Evolutionary conservation across 1,140 invertebrate genomes (phyloP).

Genomic region (Nebria ingens): DNA sequence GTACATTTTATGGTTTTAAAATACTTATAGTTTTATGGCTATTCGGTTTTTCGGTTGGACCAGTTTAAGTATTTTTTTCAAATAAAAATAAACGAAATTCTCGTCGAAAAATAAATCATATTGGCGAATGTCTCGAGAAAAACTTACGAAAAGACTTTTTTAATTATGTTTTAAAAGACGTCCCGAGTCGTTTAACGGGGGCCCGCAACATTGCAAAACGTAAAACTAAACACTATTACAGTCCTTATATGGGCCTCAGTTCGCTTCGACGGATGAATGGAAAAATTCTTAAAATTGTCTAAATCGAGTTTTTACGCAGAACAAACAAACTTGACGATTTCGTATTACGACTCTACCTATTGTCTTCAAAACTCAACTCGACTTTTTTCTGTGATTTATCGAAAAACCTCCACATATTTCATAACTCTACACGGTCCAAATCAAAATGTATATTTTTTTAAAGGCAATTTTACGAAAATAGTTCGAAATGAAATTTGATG

Average conservation of each 20-base stretch:
- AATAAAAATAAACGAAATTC: background rate
- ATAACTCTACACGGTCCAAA: too few species aligned
- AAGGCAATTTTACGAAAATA: too few species aligned
- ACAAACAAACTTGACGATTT: background rate
- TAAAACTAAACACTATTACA: slow-evolving; percentile 3
- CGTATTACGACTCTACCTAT: too few species aligned
- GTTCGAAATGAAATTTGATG: background rate
- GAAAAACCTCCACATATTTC: too few species aligned
- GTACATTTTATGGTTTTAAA: slow-evolving; percentile 8
- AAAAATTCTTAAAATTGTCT: slow-evolving; percentile 5
- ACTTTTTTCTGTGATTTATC: too few species aligned
- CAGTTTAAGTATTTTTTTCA: slow-evolving; percentile 1
- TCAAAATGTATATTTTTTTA: too few species aligned
- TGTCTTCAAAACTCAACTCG: too few species aligned
- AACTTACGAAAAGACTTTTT: background rate
- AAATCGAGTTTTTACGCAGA: background rate
- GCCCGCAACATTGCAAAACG: background rate
- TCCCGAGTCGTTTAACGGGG: background rate
- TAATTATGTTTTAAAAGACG: slow-evolving; percentile 7
- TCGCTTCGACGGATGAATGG: background rate
- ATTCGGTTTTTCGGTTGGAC: background rate
- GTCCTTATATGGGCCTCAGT: background rate
- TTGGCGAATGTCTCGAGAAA: background rate
- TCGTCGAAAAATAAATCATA: background rate
- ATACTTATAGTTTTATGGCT: background rate